Evolutionary conservation across 2,797 vertebrate genomes (phyloP), one percentile per base, ranked within the genome.

Genomic region (Mus minutoides): DNA sequence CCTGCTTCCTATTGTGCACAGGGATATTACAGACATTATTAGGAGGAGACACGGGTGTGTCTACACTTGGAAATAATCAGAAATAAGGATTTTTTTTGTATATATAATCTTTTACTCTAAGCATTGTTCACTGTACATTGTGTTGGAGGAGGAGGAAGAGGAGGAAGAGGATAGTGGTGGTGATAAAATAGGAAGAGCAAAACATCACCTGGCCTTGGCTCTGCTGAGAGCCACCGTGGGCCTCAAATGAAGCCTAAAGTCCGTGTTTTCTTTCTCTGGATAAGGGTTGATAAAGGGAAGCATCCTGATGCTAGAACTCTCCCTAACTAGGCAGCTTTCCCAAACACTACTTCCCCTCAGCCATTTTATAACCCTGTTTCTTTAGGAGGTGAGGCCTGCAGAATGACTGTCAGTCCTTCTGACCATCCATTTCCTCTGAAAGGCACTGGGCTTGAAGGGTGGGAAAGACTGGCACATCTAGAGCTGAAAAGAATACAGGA

Each of bases 211-310:
- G 91, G 73, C 91, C 97, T 95, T 97, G 80, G 94, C 94, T 97
- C 4, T 96, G 62, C 88, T 78, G 80, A 92, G 73, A 97, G 77
- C 89, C 77, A 83, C 92, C 89, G 37, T 4, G 84, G 92, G 43
- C 69, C 95, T 79, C 82, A 54, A 95, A 88, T 88, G 60, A 60
- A 75, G 49, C 80, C 24, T 94, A 56, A 96, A 97, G 86, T 79
- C 85, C 73, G 0, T 96, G 40, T 97, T 98, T 98, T 97, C 80
- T 97, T 97, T 96, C 71, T 67, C 31, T 96, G 2, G 52, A 95
- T 96, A 93, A 67, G 75, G 29, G 75, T 26, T 94, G 73, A 91
- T 95, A 52, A n/a, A 96, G 69, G 95, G 91, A 90, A 29, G 29
- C 4, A 3, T 17, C 91, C 34, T 79, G 37, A 77, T 91, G 71